Conservation (phyloP, 2,113 vertebrate species). For the Varanus komodoensis region DNA sequence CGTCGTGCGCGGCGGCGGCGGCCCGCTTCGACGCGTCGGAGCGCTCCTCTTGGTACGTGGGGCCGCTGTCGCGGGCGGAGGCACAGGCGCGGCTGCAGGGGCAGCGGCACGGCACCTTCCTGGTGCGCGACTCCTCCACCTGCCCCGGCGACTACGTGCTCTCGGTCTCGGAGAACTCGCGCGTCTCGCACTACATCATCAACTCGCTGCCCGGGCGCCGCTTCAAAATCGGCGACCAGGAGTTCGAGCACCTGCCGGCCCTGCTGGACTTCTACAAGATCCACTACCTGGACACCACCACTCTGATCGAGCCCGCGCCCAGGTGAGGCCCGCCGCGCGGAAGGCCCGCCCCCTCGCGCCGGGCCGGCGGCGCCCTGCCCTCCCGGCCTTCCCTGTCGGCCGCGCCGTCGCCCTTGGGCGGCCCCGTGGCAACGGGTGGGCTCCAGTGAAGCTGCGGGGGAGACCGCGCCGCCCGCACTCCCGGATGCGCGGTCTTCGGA, state of each 20-base stretch:
- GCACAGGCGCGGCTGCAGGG: slow-evolving; percentile 93
- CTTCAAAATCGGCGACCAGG: slow-evolving; percentile 98
- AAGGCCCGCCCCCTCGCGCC: not conserved
- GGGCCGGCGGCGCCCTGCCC: not conserved
- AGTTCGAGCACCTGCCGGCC: slow-evolving; percentile 93
- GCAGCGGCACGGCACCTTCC: slow-evolving; percentile 94
- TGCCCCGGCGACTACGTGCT: slow-evolving; percentile 97
- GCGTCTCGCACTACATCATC: slow-evolving; percentile 99
- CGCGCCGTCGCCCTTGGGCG: not conserved
- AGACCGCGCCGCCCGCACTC: too few species aligned
- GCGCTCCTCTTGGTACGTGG: slow-evolving; percentile 95
- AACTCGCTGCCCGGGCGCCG: slow-evolving; percentile 94
- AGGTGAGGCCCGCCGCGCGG: slow-evolving; percentile 78
- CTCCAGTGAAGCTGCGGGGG: too few species aligned
- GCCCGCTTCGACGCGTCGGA: slow-evolving; percentile 94
- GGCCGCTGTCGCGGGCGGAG: slow-evolving; percentile 91
- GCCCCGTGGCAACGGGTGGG: too few species aligned
- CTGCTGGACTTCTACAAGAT: slow-evolving; percentile 99
- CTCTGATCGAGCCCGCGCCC: slow-evolving; percentile 94
- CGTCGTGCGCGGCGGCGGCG: slow-evolving; percentile 67
- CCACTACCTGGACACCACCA: slow-evolving; percentile 99
- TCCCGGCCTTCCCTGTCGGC: not conserved
- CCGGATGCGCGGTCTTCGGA: too few species aligned
- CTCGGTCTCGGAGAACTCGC: slow-evolving; percentile 97
- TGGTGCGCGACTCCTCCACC: slow-evolving; percentile 97